phyloP scores from a whole-genome alignment of 2,113 vertebrate genomes.

The Grallaria varia region DNA sequence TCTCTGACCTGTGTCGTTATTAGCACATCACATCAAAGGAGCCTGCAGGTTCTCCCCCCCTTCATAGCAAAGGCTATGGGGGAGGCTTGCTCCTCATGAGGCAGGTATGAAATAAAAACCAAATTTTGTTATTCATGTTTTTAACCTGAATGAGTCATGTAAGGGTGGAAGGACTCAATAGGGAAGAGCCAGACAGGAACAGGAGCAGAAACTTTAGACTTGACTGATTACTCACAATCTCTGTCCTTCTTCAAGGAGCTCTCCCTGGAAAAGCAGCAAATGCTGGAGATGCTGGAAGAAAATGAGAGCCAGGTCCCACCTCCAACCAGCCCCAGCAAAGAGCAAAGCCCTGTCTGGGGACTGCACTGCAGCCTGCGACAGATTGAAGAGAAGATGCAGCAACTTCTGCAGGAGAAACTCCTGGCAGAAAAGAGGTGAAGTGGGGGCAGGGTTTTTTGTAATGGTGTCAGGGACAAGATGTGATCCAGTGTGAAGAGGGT shows the following conservation, averaged over 20 bases:
- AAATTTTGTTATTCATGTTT: background rate
- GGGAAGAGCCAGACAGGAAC: background rate
- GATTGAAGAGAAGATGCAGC: conserved; percentile 93
- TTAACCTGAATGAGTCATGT: background rate
- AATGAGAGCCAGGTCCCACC: conserved; percentile 70
- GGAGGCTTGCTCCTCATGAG: background rate
- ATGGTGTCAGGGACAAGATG: conserved; percentile 62
- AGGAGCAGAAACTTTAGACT: background rate
- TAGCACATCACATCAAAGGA: background rate
- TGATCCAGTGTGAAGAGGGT: conserved; percentile 77
- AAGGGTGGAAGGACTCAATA: background rate
- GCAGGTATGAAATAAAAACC: background rate
- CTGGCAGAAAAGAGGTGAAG: conserved; percentile 87
- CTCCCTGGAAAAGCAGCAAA: conserved; percentile 89
- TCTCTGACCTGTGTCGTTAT: background rate
- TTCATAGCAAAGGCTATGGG: rapidly evolving
- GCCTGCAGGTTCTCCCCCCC: background rate
- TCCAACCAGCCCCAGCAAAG: conserved; percentile 35
- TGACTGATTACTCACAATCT: background rate
- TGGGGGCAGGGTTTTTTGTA: background rate
- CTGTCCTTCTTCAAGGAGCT: conserved; percentile 79
- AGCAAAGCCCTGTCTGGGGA: conserved; percentile 60
- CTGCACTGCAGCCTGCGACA: conserved; percentile 84
- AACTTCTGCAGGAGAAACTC: conserved; percentile 88
- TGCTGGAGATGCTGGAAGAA: conserved; percentile 84